Evolutionary conservation across 2,797 vertebrate genomes (phyloP), one percentile per base, ranked within the genome.

Genomic region (Ciconia nigra): DNA sequence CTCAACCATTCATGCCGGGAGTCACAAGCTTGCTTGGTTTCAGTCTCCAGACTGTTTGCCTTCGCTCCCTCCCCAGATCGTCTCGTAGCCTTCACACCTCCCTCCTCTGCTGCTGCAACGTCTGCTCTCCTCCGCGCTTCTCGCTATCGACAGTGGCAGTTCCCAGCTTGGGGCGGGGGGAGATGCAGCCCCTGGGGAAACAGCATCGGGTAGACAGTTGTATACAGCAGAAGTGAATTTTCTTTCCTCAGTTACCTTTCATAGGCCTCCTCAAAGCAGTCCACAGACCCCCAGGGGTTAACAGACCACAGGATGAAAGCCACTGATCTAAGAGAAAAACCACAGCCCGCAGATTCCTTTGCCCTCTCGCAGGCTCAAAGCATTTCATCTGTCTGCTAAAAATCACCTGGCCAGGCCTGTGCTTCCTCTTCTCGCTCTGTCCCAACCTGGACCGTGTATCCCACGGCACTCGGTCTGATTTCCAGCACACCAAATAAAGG

Each of bases 71-170:
- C 49, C 77, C 86, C 61, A 46, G 46, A 87, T 74, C 6, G 26
- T 87, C 96, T 96, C 9, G 0, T 83, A 96, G 94, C 93, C 90
- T 96, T 94, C 93, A 87, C 92, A 94, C 83, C 78, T 94, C 78
- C 88, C 83, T 95, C 86, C 86, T 92, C 91, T 66, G 70, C 92
- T 93, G 80, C 65, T 8, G 39, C 76, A 49, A 17, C 0, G 26
- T 65, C 95, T 93, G 90, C 83, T 93, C 84, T 81, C 37, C 90
- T 96, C 74, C 31, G 0, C 2, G 0, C 42, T 62, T 85, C 88
- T 39, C 1, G 0, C 77, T 46, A 71, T 31, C 0, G 10, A 82
- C 63, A 72, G 78, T 26, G 57, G 78, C 88, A 77, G 81, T 5
- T 95, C 86, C 46, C 71, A 77, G 81, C 78, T 70, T 0, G 0